A percentile compares a stretch with the other conserved stretches of the same genome.
These are phyloP conservation scores for Archocentrus centrarchus DNA, from an alignment of 2,113 vertebrate genomes.

Conservation along the genomic window DNA sequence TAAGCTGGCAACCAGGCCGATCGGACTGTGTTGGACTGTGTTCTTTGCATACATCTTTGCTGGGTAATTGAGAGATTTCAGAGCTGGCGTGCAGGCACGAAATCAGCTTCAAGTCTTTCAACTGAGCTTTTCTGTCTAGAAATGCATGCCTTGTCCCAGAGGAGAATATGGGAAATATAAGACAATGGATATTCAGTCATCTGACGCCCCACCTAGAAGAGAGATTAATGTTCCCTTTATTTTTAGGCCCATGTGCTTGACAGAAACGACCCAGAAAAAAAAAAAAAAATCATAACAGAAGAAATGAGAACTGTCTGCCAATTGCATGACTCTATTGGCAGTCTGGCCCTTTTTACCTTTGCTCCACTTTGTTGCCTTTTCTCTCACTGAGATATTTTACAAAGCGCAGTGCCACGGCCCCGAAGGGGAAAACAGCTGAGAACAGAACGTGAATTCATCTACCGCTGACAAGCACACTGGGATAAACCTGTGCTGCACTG, in stretches of 20 bases:
- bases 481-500: slow-evolving; percentile 24
- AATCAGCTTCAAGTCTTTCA: slow-evolving; percentile 10
- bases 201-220: slow-evolving; percentile 36
- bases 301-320: slow-evolving; percentile 54
- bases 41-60: not conserved
- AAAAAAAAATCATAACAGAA: slow-evolving; percentile 32
- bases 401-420: slow-evolving; percentile 29
- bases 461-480: slow-evolving; percentile 29
- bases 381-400: slow-evolving; percentile 39
- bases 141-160: slow-evolving; percentile 33
- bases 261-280: slow-evolving; percentile 35
- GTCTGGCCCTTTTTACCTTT: slow-evolving; percentile 2
- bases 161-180: slow-evolving; percentile 32
- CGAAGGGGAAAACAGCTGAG: slow-evolving; percentile 35
- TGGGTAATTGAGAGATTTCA: not conserved
- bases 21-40: not conserved
- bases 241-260: slow-evolving; percentile 50
- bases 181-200: slow-evolving; percentile 52
- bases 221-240: slow-evolving; percentile 58
- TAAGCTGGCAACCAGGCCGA: not conserved
- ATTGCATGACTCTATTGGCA: slow-evolving; percentile 34
- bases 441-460: slow-evolving; percentile 70
- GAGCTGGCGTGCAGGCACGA: not conserved
- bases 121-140: slow-evolving; percentile 4
- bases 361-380: slow-evolving; percentile 51